Percentiles rank a stretch among this genome's conserved stretches.
These are phyloP conservation scores for Holcopasites calliopsidis DNA, from an alignment of 1,140 invertebrate species.

Conservation along the genomic window DNA sequence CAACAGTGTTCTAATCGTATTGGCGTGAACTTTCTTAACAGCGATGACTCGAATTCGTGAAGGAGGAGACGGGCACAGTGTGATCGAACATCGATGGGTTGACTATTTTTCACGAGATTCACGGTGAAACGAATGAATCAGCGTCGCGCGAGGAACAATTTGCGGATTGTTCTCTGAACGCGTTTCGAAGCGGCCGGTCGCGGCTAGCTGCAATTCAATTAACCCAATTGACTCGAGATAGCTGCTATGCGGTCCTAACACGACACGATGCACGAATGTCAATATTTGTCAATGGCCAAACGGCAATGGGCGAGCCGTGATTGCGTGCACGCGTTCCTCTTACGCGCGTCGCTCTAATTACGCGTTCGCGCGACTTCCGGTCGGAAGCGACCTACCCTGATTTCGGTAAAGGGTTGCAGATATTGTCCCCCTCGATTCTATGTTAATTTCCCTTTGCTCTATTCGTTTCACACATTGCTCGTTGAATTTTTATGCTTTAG, in stretches of 20 bases:
- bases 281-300: constrained; percentile 57
- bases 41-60: too few relatives aligned
- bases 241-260: constrained; percentile 24
- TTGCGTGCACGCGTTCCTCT: neutral
- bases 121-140: neutral
- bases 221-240: constrained; percentile 53
- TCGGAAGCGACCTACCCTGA: neutral
- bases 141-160: neutral
- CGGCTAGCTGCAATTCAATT: constrained; percentile 45
- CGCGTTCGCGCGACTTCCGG: neutral
- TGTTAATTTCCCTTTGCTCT: too few relatives aligned
- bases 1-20: too few relatives aligned
- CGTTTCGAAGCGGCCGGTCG: constrained; percentile 26
- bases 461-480: too few relatives aligned
- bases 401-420: too few relatives aligned
- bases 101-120: neutral
- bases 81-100: too few relatives aligned
- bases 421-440: too few relatives aligned
- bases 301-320: constrained; percentile 16
- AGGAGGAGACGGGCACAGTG: too few relatives aligned
- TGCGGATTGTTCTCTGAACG: constrained; percentile 10
- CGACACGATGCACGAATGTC: constrained; percentile 42
- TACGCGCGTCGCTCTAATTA: neutral
- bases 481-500: too few relatives aligned
- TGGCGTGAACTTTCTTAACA: too few relatives aligned